Evolutionary conservation across 1,140 invertebrate genomes (phyloP).

Genomic region (Neodiprion virginianus): DNA sequence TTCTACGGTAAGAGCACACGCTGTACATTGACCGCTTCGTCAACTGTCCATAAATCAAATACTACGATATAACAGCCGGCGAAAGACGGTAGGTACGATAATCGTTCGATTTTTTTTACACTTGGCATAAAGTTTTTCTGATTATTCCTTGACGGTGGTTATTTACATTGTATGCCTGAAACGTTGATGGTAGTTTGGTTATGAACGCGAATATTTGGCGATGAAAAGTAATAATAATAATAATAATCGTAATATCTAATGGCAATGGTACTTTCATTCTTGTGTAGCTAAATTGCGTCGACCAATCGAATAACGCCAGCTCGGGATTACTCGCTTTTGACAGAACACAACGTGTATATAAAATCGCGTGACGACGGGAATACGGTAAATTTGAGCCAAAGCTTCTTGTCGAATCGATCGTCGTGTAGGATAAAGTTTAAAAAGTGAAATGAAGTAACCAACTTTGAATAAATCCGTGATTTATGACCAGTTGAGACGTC

Average conservation of each 20-base stretch:
- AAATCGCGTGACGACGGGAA: conserved; percentile 33
- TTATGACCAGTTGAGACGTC: not conserved
- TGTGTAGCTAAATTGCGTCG: not conserved
- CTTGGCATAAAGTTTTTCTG: too few relatives aligned
- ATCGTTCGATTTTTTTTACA: too few relatives aligned
- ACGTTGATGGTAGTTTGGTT: not conserved
- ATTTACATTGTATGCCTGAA: too few relatives aligned
- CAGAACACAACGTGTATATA: conserved; percentile 57
- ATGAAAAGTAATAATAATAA: too few relatives aligned
- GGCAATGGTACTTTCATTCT: not conserved
- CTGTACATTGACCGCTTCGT: too few relatives aligned
- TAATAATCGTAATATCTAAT: not conserved
- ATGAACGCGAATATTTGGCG: not conserved
- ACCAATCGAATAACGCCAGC: conserved; percentile 55
- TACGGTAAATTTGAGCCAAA: not conserved
- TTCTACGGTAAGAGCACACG: too few relatives aligned
- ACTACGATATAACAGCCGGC: too few relatives aligned
- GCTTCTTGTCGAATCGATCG: conserved; percentile 23
- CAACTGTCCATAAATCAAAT: too few relatives aligned
- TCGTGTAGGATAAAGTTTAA: not conserved
- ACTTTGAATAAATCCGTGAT: not conserved
- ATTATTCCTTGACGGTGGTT: too few relatives aligned
- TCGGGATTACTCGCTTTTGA: conserved; percentile 54
- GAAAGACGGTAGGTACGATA: too few relatives aligned
- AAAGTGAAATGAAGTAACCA: not conserved